A percentile compares a stretch with the other conserved stretches of the same genome.
Conservation (phyloP, 2,113 vertebrate genomes). For the Rhinoderma darwinii region DNA sequence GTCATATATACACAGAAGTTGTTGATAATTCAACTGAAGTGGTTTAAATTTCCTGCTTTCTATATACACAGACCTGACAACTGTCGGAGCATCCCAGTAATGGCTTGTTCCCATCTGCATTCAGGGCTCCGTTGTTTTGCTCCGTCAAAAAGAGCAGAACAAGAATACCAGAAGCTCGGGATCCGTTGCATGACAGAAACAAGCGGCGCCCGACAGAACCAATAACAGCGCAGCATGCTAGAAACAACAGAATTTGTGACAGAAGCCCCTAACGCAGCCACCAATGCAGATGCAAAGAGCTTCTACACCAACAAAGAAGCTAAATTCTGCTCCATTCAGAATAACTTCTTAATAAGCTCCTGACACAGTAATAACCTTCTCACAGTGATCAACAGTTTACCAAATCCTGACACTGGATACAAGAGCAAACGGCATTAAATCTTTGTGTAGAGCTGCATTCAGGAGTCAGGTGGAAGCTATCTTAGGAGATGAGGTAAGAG, state of each 20-base stretch:
- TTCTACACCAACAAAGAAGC: neutral
- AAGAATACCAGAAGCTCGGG: too few relatives aligned
- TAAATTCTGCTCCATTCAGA: constrained; percentile 1
- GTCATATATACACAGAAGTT: too few relatives aligned
- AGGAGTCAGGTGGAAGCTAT: constrained; percentile 43
- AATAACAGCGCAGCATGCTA: too few relatives aligned
- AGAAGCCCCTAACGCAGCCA: too few relatives aligned
- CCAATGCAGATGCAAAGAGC: too few relatives aligned
- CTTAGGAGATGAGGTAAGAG: constrained; percentile 26
- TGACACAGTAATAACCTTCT: neutral
- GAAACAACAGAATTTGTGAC: too few relatives aligned
- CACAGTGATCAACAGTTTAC: constrained; percentile 19
- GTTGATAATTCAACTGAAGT: neutral
- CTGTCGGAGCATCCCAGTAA: neutral
- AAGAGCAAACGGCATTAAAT: neutral
- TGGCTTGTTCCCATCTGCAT: too few relatives aligned
- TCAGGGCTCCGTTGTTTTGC: too few relatives aligned
- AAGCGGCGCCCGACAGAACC: too few relatives aligned
- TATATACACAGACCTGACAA: neutral
- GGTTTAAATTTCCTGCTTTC: neutral
- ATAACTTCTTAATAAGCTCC: neutral
- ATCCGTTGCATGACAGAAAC: too few relatives aligned
- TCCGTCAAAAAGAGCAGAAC: too few relatives aligned
- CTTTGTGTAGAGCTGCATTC: neutral
- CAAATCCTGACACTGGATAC: constrained; percentile 24